Conservation (phyloP, 2,797 vertebrate genomes). For the Mus spretus region DNA sequence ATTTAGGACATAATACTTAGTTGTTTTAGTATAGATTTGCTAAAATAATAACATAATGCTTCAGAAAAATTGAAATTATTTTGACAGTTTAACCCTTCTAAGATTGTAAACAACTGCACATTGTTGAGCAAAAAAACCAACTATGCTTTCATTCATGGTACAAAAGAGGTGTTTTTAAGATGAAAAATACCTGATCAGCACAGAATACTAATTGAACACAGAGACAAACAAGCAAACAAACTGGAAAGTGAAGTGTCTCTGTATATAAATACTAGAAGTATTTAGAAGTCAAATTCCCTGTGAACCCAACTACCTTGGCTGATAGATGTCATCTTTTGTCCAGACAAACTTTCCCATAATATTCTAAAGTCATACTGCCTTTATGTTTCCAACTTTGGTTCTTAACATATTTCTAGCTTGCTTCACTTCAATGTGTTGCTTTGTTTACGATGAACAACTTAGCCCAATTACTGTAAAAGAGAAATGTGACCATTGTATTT, state of each 20-base stretch:
- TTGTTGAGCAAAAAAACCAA: conserved; percentile 1
- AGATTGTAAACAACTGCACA: conserved; percentile 48
- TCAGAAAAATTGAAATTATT: neutral
- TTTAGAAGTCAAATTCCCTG: neutral
- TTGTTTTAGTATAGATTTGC: conserved; percentile 16
- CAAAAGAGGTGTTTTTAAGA: neutral
- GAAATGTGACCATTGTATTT: neutral
- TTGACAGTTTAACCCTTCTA: conserved; percentile 52
- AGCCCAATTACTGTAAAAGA: neutral
- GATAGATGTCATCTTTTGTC: neutral
- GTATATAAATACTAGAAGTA: conserved; percentile 16
- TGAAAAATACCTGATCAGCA: conserved; percentile 44
- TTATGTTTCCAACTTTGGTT: neutral
- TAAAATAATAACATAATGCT: neutral
- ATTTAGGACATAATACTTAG: neutral
- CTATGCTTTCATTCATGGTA: conserved; percentile 9
- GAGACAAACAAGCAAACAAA: conserved; percentile 28
- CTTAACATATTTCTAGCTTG: neutral
- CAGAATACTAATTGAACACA: conserved; percentile 39
- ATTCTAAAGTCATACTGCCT: neutral
- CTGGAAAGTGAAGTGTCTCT: neutral
- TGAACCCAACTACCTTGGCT: neutral
- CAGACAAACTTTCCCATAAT: neutral
- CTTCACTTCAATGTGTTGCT: neutral
- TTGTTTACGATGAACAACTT: neutral